A percentile compares a stretch with the other conserved stretches of the same genome.
phyloP scores from a whole-genome alignment of 2,113 vertebrate genomes.

The Protomyctophum bolini region DNA sequence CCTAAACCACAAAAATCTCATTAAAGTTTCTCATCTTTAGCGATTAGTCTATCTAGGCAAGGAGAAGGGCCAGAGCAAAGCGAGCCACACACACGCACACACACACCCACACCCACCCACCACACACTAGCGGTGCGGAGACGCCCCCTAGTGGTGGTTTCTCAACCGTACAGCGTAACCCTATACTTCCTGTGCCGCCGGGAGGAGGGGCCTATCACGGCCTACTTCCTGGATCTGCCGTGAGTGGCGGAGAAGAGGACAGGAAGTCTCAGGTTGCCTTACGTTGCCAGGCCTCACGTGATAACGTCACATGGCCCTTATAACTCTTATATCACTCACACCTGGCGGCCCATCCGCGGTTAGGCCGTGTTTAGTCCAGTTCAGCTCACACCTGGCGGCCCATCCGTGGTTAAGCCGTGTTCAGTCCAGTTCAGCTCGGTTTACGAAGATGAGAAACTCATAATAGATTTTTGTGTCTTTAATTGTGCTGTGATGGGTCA shows the following conservation, averaged over 20 bases:
- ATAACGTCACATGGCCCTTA: slow-evolving; percentile 40
- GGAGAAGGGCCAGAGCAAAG: slow-evolving; percentile 31
- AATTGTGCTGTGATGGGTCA: slow-evolving; percentile 98
- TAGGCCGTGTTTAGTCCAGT: slow-evolving; percentile 33
- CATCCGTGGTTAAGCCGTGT: slow-evolving; percentile 30
- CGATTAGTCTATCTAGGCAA: slow-evolving; percentile 46
- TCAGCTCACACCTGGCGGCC: slow-evolving; percentile 52
- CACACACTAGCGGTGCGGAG: slow-evolving; percentile 14
- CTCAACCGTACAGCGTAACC: slow-evolving; percentile 56
- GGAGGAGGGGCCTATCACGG: slow-evolving; percentile 68
- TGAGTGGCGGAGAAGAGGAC: slow-evolving; percentile 65
- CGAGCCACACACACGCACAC: too few species aligned
- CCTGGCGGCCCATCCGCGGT: slow-evolving; percentile 40
- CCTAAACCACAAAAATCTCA: slow-evolving; percentile 99
- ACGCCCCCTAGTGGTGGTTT: slow-evolving; percentile 48
- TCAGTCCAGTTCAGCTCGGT: slow-evolving; percentile 41
- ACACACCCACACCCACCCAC: too few species aligned
- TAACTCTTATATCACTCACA: slow-evolving; percentile 52
- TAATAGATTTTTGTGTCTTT: slow-evolving; percentile 99
- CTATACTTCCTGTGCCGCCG: slow-evolving; percentile 72
- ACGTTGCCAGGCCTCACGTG: slow-evolving; percentile 57
- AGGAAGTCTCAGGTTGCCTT: slow-evolving; percentile 75
- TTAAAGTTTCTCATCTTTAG: slow-evolving; percentile 99
- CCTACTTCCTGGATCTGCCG: slow-evolving; percentile 66
- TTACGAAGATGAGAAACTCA: slow-evolving; percentile 98